Conservation (phyloP, 2,797 vertebrate genomes). For the Bucorvus abyssinicus region DNA sequence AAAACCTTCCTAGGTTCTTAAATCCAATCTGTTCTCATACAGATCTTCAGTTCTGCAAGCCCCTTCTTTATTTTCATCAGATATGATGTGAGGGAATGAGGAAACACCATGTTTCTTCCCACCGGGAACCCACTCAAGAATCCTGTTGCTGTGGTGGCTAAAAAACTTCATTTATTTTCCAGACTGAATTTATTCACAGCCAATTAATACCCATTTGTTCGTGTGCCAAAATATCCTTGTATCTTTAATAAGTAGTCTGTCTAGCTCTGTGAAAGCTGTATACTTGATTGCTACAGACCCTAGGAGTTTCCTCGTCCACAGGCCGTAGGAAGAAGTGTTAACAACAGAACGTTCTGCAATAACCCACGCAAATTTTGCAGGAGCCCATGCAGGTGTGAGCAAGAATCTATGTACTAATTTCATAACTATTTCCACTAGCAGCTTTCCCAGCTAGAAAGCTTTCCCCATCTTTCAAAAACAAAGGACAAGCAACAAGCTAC, state of each 20-base stretch:
- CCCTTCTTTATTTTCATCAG: neutral
- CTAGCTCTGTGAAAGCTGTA: neutral
- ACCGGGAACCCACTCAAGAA: neutral
- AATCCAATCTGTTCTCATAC: neutral
- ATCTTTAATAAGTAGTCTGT: neutral
- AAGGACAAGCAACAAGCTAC: neutral
- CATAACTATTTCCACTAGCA: neutral
- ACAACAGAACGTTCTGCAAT: neutral
- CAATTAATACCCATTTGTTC: conserved; percentile 5
- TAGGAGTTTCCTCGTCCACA: neutral
- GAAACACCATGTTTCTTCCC: neutral
- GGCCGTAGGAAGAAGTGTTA: neutral
- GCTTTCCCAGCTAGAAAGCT: neutral
- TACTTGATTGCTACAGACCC: neutral
- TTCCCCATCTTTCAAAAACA: neutral
- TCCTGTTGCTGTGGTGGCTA: neutral
- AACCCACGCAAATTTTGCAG: neutral
- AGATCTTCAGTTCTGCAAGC: neutral
- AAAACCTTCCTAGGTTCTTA: neutral
- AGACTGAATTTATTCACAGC: neutral
- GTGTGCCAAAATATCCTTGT: conserved; percentile 4
- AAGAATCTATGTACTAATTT: neutral
- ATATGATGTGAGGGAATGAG: neutral
- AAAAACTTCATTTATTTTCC: neutral
- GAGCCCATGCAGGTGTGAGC: neutral